phyloP scores from a whole-genome alignment of 2,113 vertebrate genomes.

The Gavia stellata region DNA sequence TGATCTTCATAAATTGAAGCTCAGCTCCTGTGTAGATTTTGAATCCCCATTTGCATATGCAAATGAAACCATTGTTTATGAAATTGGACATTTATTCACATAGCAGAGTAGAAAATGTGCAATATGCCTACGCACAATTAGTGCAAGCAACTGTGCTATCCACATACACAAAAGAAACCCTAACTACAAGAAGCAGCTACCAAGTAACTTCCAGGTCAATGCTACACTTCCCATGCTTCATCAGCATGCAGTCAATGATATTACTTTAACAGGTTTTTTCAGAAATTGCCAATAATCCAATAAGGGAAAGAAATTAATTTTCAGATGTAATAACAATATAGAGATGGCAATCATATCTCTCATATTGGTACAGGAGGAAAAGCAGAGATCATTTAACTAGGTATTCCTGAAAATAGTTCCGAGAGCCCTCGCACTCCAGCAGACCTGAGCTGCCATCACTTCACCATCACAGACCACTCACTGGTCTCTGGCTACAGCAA shows the following conservation, averaged over 20 bases:
- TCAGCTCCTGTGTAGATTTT: background rate
- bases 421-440: background rate
- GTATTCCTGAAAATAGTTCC: background rate
- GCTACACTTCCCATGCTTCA: background rate
- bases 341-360: background rate
- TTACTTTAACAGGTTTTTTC: background rate
- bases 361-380: background rate
- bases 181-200: background rate
- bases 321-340: background rate
- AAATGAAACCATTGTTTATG: background rate
- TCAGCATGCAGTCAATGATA: background rate
- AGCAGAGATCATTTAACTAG: background rate
- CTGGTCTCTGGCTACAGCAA: background rate
- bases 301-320: background rate
- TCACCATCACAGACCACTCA: background rate
- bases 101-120: background rate
- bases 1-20: slow-evolving; percentile 3
- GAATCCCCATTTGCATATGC: background rate
- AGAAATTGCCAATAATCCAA: background rate
- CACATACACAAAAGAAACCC: background rate
- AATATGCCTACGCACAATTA: background rate
- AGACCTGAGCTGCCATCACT: background rate
- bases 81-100: slow-evolving; percentile 11
- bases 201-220: background rate
- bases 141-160: background rate